Base-by-base conservation (phyloP, 1,140 invertebrate species). In the Habropoda laboriosa region DNA sequence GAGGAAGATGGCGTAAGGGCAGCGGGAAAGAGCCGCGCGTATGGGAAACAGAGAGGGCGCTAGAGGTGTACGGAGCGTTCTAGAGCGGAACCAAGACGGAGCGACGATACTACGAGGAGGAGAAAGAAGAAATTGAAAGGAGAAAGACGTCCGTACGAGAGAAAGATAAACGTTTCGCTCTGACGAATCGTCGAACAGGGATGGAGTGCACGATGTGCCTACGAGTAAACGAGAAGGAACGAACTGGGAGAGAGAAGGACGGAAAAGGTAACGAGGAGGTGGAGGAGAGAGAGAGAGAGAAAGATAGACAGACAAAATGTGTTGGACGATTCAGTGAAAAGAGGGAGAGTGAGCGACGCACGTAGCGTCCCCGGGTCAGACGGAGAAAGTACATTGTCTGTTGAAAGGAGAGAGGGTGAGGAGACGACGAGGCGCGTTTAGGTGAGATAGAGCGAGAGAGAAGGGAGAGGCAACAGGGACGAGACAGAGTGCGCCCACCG, bases 401-500 rank as follows among this genome's bases (percentile, higher is more conserved):
- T 58, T 24, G 64, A 72, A 68, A 68, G 67, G 35, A 63, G 55
- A 63, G 79, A 53, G 42, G 53, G 42, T 70, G n/a, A 51, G 32
- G 24, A 12, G 7, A 42, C n/a, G 42, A 40, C n/a, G 57, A 61
- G 63, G 45, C 30, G 16, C 27, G 51, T 12, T 58, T 73, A 35
- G 55, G 32, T 13, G 60, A 61, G 35, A n/a, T 12, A 75, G 53
- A 78, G 79, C 42, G 40, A 78, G 64, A n/a, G 63, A 64, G 77
- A 45, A 45, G 38, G 60, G 53, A 66, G 49, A n/a, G 53, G 16
- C 67, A 51, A 68, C 61, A 67, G 83, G 75, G 64, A 83, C 83
- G 83, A 79, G 68, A 85, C 82, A 57, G 81, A 86, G 85, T 70
- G 80, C 83, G 80, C 81, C 85, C 83, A 80, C 75, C 63, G 80